Base-by-base conservation (phyloP, 2,888 invertebrate genomes). In the Caenorhabditis sp. region DNA sequence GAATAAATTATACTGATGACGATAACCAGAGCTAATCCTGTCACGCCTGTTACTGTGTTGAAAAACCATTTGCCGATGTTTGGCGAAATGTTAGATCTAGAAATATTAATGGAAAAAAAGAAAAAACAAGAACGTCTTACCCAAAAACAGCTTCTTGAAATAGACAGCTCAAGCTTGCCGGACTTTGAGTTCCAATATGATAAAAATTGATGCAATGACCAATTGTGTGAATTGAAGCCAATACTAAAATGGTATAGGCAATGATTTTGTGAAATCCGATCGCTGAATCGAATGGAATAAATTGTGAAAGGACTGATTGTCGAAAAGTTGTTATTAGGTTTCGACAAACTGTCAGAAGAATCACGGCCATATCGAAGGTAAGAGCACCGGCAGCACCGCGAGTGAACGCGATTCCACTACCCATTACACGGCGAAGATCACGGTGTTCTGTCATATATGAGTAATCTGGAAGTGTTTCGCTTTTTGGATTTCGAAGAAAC, bases 171-270 rank as follows among this genome's bases (percentile, higher is more conserved):
- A 97, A 89, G 89, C 97, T 94, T 85, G 95, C 95, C 1, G 95
- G 91, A 0, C 95, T 95, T 87, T 97, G 97, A 0, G 95, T 96
- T 4, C 95, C 95, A 0, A 97, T 94, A 87, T 97, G 96, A 88
- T 97, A 97, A 89, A 97, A 97, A 89, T 97, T 97, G 37, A 97
- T 94, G 88, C 96, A 93, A 86, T 97, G 96, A 0, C 96, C 96
- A 1, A 95, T 92, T 0, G 95, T 94, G 88, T 97, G 96, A 0
- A 95, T 90, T 0, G 95, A 87, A 0, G 95, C 94, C 89, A 96
- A 96, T 89, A 96, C 94, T 0, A 95, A 90, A 0, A 95, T 95
- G 0, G 95, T 96, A 83, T 95, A 93, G 0, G 96, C 96, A 0
- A 94, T 95, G 65, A 97, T 95, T 69, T 96, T 96, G 89, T 97